These are phyloP conservation scores for Drosophila falleni DNA, from an alignment of 2,888 invertebrate species.

Conservation along the genomic window DNA sequence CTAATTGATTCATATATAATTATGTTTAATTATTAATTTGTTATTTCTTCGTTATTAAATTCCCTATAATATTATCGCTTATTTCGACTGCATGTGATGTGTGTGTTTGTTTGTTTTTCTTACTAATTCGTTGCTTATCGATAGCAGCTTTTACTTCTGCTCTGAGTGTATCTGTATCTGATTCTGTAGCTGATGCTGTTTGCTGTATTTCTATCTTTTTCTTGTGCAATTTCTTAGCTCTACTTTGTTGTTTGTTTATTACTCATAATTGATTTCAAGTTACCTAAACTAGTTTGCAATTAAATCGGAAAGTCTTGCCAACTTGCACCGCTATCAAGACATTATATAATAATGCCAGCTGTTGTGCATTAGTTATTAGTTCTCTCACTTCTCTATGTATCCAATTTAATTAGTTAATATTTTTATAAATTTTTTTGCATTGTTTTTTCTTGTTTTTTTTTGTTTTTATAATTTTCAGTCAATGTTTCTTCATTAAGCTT, in stretches of 20 bases:
- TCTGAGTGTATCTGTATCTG: constrained; percentile 22
- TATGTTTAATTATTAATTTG: constrained; percentile 31
- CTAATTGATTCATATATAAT: constrained; percentile 57
- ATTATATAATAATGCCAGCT: constrained; percentile 70
- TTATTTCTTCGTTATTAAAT: constrained; percentile 46
- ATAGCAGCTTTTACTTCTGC: constrained; percentile 41
- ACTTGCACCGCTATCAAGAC: constrained; percentile 40
- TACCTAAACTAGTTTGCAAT: constrained; percentile 67
- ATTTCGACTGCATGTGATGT: constrained; percentile 42
- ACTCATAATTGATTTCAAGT: constrained; percentile 69
- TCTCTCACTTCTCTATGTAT: constrained; percentile 43
- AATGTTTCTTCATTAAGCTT: constrained; percentile 78
- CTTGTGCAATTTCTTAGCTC: constrained; percentile 75
- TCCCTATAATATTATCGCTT: constrained; percentile 55
- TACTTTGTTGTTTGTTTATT: constrained; percentile 50
- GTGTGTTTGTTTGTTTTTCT: constrained; percentile 51
- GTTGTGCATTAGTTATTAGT: constrained; percentile 41
- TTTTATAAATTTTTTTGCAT: constrained; percentile 31
- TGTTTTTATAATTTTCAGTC: constrained; percentile 66
- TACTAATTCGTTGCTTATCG: constrained; percentile 74
- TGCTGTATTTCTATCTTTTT: constrained; percentile 23
- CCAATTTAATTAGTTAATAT: constrained; percentile 45
- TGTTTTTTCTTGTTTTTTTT: constrained; percentile 30
- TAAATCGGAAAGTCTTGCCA: constrained; percentile 72
- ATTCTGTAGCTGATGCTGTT: constrained; percentile 18